Evolutionary conservation across 1,140 invertebrate genomes (phyloP), one percentile per base, ranked within the genome.

Genomic region (Neodiprion fabricii): DNA sequence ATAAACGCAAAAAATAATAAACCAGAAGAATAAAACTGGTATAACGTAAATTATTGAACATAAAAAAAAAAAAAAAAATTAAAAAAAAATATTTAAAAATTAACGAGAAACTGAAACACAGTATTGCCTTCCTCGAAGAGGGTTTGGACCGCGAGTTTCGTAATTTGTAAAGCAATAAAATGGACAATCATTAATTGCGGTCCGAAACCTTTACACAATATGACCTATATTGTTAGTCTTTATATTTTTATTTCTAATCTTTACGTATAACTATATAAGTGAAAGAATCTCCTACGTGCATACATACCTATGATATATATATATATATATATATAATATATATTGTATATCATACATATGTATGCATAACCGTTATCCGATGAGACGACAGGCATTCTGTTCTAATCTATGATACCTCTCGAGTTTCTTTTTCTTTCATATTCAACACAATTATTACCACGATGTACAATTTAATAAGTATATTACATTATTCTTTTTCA

Each of bases 121-220:
- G 85, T 83, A 85, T 87, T 86, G 86, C 86, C 86, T 88, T 87
- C 80, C 82, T 83, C 76, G 75, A 72, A 68, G 79, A 78, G 82
- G 78, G 79, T 83, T 82, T 77, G 83, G 79, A 53, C 78, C 74
- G 81, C 74, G 84, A 79, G 79, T 80, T 74, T 81, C 81, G 86
- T 61, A 61, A 80, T 86, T 87, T 81, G 81, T 81, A 84, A 76
- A 85, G 84, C 85, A 87, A 86, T 87, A 87, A 86, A 84, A 85
- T 79, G 84, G 86, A 87, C 86, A 88, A 88, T 88, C 86, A 88
- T 79, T 74, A 80, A 79, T 83, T 78, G 79, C 78, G 79, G 76
- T 69, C 70, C 79, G 77, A 79, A 78, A 48, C 76, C 78, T 78
- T 76, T 61, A 61, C 53, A 61, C 53, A 61, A 61, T 61, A 61